Base-by-base conservation (phyloP, 2,113 vertebrate species). In the Pedionomus torquatus region DNA sequence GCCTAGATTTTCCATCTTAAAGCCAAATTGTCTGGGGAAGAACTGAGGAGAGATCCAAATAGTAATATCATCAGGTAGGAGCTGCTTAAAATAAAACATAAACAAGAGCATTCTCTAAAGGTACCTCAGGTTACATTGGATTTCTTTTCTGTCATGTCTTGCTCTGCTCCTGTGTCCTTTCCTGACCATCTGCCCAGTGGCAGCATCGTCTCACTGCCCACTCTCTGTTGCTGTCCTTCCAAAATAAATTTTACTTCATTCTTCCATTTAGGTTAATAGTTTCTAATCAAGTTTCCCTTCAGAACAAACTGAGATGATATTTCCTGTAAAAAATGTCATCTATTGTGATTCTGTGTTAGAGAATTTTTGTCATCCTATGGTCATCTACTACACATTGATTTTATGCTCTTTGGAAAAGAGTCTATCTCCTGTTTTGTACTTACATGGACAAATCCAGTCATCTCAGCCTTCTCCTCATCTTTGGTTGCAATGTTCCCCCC, bases 281-380 rank as follows among this genome's bases (percentile, higher is more conserved):
- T 64, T 72, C 33, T 77, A 72, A 89, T 77, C 83, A 72, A 57
- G 4, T 4, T 66, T 81, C 24, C 19, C 37, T 41, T 12, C 19
- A 94, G 48, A 76, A 83, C 3, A 68, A 93, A 93, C 15, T 37
- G 46, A 72, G 14, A 51, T 46, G 2, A 49, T 7, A 28, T 85
- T 95, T 96, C 52, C 66, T 86, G 70, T 88, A 87, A 88, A 87
- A 84, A 96, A 88, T 96, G 44, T 78, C 3, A n/a, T 85, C 96
- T 97, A 82, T 63, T 87, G 66, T 95, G 79, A 90, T 63, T 69
- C 12, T 26, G 5, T 46, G 8, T 52, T 77, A 77, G 1, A 51
- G 19, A 28, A 11, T 61, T 83, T 71, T 77, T 46, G 33, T 26
- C 20, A 26, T 57, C 9, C 15, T 33, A 6, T 25, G 8, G 11